A percentile compares a stretch with the other conserved stretches of the same genome.
These are phyloP conservation scores for Sycophila sp. DNA, from an alignment of 1,140 invertebrate species.

Conservation along the genomic window DNA sequence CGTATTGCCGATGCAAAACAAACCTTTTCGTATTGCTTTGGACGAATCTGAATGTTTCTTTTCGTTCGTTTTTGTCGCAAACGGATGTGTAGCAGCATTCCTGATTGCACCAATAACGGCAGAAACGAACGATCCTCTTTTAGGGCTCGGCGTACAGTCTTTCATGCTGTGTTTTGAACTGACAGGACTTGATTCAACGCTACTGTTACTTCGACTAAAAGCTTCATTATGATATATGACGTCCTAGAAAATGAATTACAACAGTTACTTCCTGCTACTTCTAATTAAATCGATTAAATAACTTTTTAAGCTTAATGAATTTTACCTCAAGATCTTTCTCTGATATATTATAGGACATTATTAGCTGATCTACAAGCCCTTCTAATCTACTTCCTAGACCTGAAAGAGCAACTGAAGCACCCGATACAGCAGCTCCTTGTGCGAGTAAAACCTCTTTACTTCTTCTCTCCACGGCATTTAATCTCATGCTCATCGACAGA, in stretches of 20 bases:
- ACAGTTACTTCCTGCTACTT: background rate
- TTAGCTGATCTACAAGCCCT: slow-evolving; percentile 76
- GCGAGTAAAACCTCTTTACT: slow-evolving; percentile 73
- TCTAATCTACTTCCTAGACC: slow-evolving; percentile 76
- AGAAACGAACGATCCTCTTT: slow-evolving; percentile 73
- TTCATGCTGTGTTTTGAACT: slow-evolving; percentile 65
- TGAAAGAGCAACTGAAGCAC: slow-evolving; percentile 76
- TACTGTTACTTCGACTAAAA: slow-evolving; percentile 72
- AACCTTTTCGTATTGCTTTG: slow-evolving; percentile 59
- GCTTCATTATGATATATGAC: slow-evolving; percentile 81
- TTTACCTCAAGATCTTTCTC: slow-evolving; percentile 78
- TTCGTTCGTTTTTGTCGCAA: slow-evolving; percentile 54
- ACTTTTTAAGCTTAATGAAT: background rate
- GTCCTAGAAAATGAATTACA: slow-evolving; percentile 64
- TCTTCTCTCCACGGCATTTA: slow-evolving; percentile 72
- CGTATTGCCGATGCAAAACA: too few relatives aligned
- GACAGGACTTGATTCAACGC: slow-evolving; percentile 70
- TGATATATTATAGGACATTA: slow-evolving; percentile 78
- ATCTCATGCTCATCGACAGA: slow-evolving; percentile 73
- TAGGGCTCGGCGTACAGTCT: slow-evolving; percentile 69
- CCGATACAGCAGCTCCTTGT: slow-evolving; percentile 77
- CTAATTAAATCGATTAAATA: background rate
- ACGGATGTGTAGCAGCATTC: slow-evolving; percentile 70
- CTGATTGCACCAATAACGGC: slow-evolving; percentile 76
- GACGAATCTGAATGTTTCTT: slow-evolving; percentile 50